These are phyloP conservation scores for Monopis laevigella DNA, from an alignment of 2,888 invertebrate genomes.

Conservation along the genomic window DNA sequence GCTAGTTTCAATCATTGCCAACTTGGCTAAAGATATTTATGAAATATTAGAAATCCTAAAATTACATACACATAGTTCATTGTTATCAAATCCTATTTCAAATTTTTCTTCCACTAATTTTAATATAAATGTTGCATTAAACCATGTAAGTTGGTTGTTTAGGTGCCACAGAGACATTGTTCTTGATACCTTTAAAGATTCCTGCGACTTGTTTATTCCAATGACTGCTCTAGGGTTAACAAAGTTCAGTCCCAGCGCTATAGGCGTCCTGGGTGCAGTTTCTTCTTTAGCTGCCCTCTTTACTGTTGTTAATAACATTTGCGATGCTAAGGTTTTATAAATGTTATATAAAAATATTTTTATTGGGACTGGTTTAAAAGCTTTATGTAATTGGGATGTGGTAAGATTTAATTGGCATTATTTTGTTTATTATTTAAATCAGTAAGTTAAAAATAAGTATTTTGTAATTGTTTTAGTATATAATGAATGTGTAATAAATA, in stretches of 20 bases:
- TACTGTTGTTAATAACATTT: constrained; percentile 68
- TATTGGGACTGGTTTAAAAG: no score
- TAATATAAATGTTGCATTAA: constrained; percentile 31
- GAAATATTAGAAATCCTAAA: constrained; percentile 77
- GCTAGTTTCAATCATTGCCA: constrained; percentile 83
- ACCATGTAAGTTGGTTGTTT: constrained; percentile 35
- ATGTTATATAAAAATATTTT: no score
- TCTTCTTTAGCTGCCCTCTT: constrained; percentile 85
- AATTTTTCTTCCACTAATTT: constrained; percentile 27
- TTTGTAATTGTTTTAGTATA: no score
- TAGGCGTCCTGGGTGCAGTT: constrained; percentile 81
- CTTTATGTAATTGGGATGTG: no score
- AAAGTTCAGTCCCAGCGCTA: constrained; percentile 77
- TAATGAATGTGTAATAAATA: no score
- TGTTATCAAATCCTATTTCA: constrained; percentile 43
- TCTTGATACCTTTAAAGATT: constrained; percentile 86
- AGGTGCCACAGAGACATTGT: constrained; percentile 71
- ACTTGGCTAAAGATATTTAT: constrained; percentile 84
- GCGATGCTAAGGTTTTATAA: constrained; percentile 6
- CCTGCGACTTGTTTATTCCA: constrained; percentile 88
- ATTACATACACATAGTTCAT: constrained; percentile 41
- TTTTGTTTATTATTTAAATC: no score
- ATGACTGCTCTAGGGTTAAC: constrained; percentile 82
- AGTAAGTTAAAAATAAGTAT: no score
- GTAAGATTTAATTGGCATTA: no score